A percentile compares a stretch with the other conserved stretches of the same genome.
These are phyloP conservation scores for Periophthalmus magnuspinnatus DNA, from an alignment of 2,797 vertebrate species.

Conservation along the genomic window DNA sequence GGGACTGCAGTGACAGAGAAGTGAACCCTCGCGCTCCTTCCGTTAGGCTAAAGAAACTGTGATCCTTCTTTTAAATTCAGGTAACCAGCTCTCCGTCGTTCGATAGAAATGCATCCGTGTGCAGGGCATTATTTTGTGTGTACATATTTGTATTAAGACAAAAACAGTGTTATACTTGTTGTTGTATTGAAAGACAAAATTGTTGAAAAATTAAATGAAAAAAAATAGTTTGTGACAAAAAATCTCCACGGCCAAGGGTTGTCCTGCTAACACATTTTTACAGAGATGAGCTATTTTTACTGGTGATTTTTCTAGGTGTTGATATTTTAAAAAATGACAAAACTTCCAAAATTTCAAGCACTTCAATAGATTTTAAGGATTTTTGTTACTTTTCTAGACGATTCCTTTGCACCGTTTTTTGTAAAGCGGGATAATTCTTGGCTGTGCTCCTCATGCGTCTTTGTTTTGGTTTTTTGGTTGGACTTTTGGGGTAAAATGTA, in stretches of 20 bases:
- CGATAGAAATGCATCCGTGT: slow-evolving; percentile 70
- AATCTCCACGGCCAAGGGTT: slow-evolving; percentile 77
- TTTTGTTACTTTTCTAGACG: slow-evolving; percentile 80
- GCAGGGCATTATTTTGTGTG: slow-evolving; percentile 84
- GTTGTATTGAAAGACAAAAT: slow-evolving; percentile 73
- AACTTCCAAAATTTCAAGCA: slow-evolving; percentile 81
- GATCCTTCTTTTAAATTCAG: slow-evolving; percentile 76
- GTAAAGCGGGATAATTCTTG: slow-evolving; percentile 80
- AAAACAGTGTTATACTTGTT: slow-evolving; percentile 76
- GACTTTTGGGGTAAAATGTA: slow-evolving; percentile 67
- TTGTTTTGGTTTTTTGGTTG: slow-evolving; percentile 21
- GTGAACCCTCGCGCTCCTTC: slow-evolving; percentile 22
- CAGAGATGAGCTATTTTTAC: slow-evolving; percentile 85
- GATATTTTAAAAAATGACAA: slow-evolving; percentile 70
- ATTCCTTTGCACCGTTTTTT: slow-evolving; percentile 80
- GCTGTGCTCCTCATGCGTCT: slow-evolving; percentile 71
- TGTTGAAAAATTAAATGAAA: slow-evolving; percentile 56
- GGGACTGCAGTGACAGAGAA: neutral
- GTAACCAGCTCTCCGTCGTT: slow-evolving; percentile 66
- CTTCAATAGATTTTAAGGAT: slow-evolving; percentile 78
- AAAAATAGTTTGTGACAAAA: slow-evolving; percentile 69
- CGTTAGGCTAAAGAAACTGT: slow-evolving; percentile 73
- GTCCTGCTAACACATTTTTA: slow-evolving; percentile 83
- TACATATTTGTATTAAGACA: slow-evolving; percentile 81
- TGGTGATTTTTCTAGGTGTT: slow-evolving; percentile 81